Evolutionary conservation across 2,797 vertebrate genomes (phyloP), one percentile per base, ranked within the genome.

Genomic region (Acanthopagrus latus): DNA sequence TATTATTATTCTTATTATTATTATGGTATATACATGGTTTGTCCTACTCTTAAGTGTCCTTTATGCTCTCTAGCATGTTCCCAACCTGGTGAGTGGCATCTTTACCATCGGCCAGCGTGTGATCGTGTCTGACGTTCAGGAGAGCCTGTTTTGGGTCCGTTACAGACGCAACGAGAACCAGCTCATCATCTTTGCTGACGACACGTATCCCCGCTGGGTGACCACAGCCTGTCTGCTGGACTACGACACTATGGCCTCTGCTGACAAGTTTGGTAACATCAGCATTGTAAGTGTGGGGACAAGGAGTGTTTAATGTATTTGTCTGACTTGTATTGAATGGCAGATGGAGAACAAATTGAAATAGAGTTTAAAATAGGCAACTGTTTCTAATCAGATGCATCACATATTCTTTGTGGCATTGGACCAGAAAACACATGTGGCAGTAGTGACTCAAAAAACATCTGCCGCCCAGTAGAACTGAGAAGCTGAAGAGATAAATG

Each of bases 191-290:
- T 99, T 99, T 29, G 98, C 98, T 0, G 98, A 99, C 20, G 98
- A 99, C 84, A 99, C 98, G 0, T 96, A 98, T 29, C 98, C 98
- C 0, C 97, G 98, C 66, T 99, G 98, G 98, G 97, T 99, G 85
- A 99, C 98, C 1, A 99, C 97, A 0, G 96, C 97, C 52, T 97
- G 96, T 11, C 95, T 99, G 57, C 95, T 99, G 0, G 98, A 99
- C 93, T 99, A 99, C 2, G 97, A 99, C 85, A 98, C 98, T 0
- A 98, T 99, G 94, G 98, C 98, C 12, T 96, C 96, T 0, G 98
- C 98, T 0, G 98, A 99, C 96, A 99, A 99, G 88, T 99, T 99
- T 68, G 98, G 98, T 72, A 99, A 99, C 94, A 99, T 99, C 87
- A 98, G 95, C 23, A 97, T 99, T 67, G 98, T 99, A 84, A 96